Evolutionary conservation across 1,140 invertebrate species (phyloP).

Genomic region (Caenorhabditis elegans): WBcel235 BX284606.5:14687001-14687500

Average conservation of each 20-base stretch:
- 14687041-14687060: constrained; percentile 65
- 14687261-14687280: too few relatives aligned
- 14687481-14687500: constrained; percentile 62
- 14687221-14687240: constrained; percentile 61
- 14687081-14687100: constrained; percentile 67
- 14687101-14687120: constrained; percentile 55
- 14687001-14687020: constrained; percentile 65
- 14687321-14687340: too few relatives aligned
- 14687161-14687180: constrained; percentile 66
- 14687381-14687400: not conserved
- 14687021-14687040: constrained; percentile 66
- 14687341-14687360: not conserved
- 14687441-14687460: constrained; percentile 64
- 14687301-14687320: too few relatives aligned
- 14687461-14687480: constrained; percentile 66
- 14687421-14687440: constrained; percentile 62
- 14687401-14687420: constrained; percentile 66
- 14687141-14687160: constrained; percentile 34
- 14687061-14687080: constrained; percentile 63
- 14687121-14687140: not conserved
- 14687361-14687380: not conserved
- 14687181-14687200: constrained; percentile 66
- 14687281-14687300: too few relatives aligned
- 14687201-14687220: constrained; percentile 66
- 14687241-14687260: too few relatives aligned